These are phyloP conservation scores for Molossus molossus DNA, from an alignment of 2,797 vertebrate genomes.

Conservation along the genomic window DNA sequence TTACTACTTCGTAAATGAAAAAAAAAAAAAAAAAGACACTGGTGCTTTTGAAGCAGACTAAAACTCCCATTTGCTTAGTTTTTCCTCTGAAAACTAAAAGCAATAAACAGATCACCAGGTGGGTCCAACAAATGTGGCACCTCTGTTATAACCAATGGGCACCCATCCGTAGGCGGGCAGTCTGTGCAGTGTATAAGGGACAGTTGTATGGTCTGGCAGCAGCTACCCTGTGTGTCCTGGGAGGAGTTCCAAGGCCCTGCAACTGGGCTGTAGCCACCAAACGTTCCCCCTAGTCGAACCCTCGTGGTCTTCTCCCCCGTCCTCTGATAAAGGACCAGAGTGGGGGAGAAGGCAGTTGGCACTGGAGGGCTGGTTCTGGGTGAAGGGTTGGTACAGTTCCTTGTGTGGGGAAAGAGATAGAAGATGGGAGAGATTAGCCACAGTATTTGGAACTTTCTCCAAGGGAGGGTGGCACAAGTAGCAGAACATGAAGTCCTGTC, in stretches of 20 bases:
- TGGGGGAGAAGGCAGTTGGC: neutral
- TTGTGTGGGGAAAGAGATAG: neutral
- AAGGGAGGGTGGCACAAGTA: neutral
- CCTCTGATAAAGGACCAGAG: neutral
- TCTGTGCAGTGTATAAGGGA: neutral
- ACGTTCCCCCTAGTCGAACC: neutral
- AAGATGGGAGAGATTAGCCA: slow-evolving; percentile 53
- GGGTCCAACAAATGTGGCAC: neutral
- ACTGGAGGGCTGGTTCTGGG: neutral
- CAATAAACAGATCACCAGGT: neutral
- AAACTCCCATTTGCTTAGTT: neutral
- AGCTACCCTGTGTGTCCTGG: neutral
- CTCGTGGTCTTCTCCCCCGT: neutral
- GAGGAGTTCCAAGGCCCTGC: neutral
- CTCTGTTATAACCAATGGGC: neutral
- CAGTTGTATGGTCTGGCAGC: neutral
- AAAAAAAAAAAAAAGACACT: neutral
- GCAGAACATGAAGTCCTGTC: slow-evolving; percentile 11
- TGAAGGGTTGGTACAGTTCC: slow-evolving; percentile 16
- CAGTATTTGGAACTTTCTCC: slow-evolving; percentile 60
- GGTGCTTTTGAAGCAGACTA: neutral
- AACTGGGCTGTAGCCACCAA: neutral
- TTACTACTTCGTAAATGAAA: neutral
- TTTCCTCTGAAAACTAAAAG: slow-evolving; percentile 26
- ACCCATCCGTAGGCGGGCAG: neutral